Evolutionary conservation across 2,888 invertebrate species (phyloP).

Genomic region (Dicyrtoma fusca): DNA sequence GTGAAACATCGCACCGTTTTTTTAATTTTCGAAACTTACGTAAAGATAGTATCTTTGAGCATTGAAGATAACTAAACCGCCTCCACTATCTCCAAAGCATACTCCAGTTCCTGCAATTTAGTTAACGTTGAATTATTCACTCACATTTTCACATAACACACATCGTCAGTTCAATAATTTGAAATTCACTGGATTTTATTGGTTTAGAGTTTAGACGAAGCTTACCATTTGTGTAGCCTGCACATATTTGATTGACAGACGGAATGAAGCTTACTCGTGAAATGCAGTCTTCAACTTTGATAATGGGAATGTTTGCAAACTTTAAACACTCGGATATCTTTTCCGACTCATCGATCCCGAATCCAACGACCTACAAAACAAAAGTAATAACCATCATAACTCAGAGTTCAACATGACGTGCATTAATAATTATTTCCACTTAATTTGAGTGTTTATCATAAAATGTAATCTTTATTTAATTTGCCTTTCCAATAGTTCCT

Average conservation of each 20-base stretch:
- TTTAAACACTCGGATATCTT: slow-evolving; percentile 1
- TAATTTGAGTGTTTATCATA: not conserved
- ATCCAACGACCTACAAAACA: slow-evolving; percentile 10
- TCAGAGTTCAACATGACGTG: too few relatives aligned
- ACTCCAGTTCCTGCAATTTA: slow-evolving; percentile 9
- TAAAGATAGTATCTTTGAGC: slow-evolving; percentile 17
- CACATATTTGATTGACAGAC: slow-evolving; percentile 16
- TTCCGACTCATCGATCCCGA: slow-evolving; percentile 11
- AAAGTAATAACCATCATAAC: not conserved
- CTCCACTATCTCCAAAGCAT: slow-evolving; percentile 18
- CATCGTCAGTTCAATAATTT: too few relatives aligned
- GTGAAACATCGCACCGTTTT: too few relatives aligned
- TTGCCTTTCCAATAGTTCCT: not conserved
- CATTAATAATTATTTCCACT: too few relatives aligned
- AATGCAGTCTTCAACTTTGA: slow-evolving; percentile 5
- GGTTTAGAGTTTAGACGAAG: too few relatives aligned
- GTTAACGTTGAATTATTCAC: too few relatives aligned
- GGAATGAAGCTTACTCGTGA: slow-evolving; percentile 9
- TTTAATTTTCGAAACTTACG: not conserved
- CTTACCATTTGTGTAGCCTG: slow-evolving; percentile 17
- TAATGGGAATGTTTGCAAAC: slow-evolving; percentile 12
- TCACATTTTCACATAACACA: not conserved
- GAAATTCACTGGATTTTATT: too few relatives aligned
- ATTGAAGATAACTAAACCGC: not conserved
- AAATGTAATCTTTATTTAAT: not conserved